Evolutionary conservation across 2,797 vertebrate species (phyloP), one percentile per base, ranked within the genome.

Genomic region (Gastrophryne carolinensis): DNA sequence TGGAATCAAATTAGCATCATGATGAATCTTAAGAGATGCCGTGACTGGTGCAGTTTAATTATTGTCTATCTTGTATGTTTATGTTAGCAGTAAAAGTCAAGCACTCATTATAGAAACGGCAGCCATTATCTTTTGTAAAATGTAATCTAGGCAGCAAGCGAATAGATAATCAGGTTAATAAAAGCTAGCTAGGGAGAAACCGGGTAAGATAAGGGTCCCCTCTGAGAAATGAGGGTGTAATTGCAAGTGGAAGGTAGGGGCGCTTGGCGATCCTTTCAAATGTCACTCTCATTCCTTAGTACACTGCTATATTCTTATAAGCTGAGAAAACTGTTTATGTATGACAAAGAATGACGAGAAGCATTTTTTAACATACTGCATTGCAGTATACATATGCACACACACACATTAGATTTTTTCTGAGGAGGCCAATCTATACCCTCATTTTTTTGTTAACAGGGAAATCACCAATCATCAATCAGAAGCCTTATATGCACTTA

Each of bases 61-160:
- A 88, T 86, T 81, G 73, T 82, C 49, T 79, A 79, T 80, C 83
- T 68, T 80, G 50, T 83, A 79, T 82, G 79, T 85, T 86, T 86
- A 84, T 81, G 61, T 56, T 87, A 79, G 75, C 71, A 86, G 81
- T 87, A 84, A 84, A 90, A 90, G 84, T 86, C 84, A 88, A 88
- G 80, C 67, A 79, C 69, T 86, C 83, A 81, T 86, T 86, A 82
- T 26, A 85, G 80, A 85, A 86, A 81, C 64, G 80, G 83, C 79
- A 86, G 84, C 82, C 79, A 80, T 67, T 81, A 80, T 84, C 79
- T 83, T 89, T 87, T 80, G 80, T 84, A 82, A 81, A 79, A 82
- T 64, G 74, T 81, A 82, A 82, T 74, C 61, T 83, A 82, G 81
- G 79, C 44, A 60, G 83, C 75, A 75, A 83, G 78, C 29, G 78